Percentiles rank a stretch among this genome's conserved stretches.
Conservation (phyloP, 2,888 invertebrate species). For the Germaria angustata region DNA sequence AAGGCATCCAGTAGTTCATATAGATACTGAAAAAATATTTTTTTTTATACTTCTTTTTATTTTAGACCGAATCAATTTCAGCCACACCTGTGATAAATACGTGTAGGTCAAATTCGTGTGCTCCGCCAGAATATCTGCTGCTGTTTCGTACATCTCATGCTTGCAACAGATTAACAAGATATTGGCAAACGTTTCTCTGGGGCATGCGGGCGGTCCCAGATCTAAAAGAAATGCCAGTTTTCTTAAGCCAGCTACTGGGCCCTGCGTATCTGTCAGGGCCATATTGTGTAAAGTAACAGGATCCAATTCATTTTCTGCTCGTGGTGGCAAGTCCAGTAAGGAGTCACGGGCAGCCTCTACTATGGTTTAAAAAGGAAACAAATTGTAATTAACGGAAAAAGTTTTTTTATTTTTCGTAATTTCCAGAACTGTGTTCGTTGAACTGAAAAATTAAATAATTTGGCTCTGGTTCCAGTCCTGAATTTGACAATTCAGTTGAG, state of each 20-base stretch:
- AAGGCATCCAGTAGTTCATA: constrained; percentile 98
- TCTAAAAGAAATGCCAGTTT: constrained; percentile 95
- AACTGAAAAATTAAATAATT: too few species aligned
- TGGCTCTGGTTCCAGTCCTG: too few species aligned
- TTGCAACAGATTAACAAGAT: constrained; percentile 96
- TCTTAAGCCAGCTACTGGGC: constrained; percentile 91
- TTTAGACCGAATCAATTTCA: background rate
- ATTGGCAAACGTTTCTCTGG: constrained; percentile 98
- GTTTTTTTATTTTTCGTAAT: too few species aligned
- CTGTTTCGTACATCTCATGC: constrained; percentile 97
- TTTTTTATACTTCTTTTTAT: background rate
- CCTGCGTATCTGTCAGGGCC: constrained; percentile 92
- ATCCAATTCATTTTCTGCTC: constrained; percentile 98
- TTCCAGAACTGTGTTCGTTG: too few species aligned
- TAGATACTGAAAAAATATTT: constrained; percentile 83
- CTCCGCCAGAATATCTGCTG: constrained; percentile 98
- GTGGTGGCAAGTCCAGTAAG: constrained; percentile 92
- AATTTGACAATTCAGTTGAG: too few species aligned
- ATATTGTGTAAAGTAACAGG: constrained; percentile 98
- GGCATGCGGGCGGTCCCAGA: constrained; percentile 92
- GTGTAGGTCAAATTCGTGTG: constrained; percentile 98
- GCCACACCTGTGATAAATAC: constrained; percentile 89
- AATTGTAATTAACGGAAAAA: too few species aligned
- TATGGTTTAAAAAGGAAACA: constrained; percentile 71
- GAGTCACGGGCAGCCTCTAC: constrained; percentile 93